Base-by-base conservation (phyloP, 1,140 invertebrate species). In the Liolophura sinensis region DNA sequence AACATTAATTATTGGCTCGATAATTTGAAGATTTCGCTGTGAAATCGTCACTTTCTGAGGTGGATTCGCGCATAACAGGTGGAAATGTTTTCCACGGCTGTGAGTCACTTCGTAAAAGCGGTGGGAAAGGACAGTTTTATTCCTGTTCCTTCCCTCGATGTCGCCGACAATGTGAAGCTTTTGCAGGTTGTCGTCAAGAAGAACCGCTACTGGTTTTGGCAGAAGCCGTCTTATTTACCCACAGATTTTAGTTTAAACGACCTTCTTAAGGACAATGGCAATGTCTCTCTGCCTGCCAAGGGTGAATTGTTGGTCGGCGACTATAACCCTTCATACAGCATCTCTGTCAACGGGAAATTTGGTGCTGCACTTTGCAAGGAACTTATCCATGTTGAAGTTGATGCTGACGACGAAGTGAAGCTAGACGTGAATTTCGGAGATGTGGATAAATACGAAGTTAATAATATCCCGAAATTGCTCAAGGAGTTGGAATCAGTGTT, bases 121-220 rank as follows among this genome's bases (percentile, higher is more conserved):
- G 60, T 68, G 1, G 70, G 70, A 9, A 64, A 64, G 59, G 64
- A 65, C 15, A 64, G 60, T 0, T 60, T 72, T 27, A 60, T 59
- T n/a, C 58, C 67, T 11, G 64, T 65, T 18, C 67, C 70, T 18
- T 56, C 50, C 31, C 64, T 72, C 1, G 67, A 69, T 60, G 70
- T 69, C 27, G 64, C 65, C n/a, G 67, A 69, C 60, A 63, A 62
- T 47, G 62, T 65, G 6, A 54, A 67, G 46, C 59, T 61, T 31
- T 68, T 72, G n/a, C 63, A 69, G 20, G n/a, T 72, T 14, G 64
- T 66, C 0, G 25, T 69, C 1, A 72, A 69, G 60, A 62, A 69
- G 20, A 72, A 64, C 16, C 58, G 64, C 50, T 63, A 67, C 24
- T 67, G 65, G 52, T 63, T 52, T 31, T 52, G 55, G 55, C 62